Conservation (phyloP, 2,888 invertebrate genomes). For the Volucella inflata region DNA sequence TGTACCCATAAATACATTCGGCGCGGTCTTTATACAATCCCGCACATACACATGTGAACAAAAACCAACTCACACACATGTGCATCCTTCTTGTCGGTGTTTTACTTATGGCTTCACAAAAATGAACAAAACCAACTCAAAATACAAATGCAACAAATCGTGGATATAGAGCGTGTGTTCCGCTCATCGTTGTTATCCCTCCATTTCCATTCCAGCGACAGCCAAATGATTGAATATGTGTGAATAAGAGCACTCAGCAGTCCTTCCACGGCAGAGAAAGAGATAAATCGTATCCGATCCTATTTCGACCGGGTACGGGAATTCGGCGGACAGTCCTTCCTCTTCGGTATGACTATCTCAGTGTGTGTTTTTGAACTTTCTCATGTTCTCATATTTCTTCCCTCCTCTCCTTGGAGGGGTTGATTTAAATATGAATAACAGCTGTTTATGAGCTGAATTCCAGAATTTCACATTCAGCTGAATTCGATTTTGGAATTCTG, state of each 20-base stretch:
- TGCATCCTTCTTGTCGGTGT: conserved; percentile 36
- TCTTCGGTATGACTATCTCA: conserved; percentile 26
- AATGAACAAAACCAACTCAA: conserved; percentile 19
- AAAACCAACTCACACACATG: conserved; percentile 33
- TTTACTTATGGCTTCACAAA: conserved; percentile 4
- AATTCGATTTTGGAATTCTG: conserved; percentile 53
- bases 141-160: conserved; percentile 55
- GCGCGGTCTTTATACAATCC: conserved; percentile 45
- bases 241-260: conserved; percentile 74
- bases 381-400: not conserved
- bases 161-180: conserved; percentile 29
- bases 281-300: conserved; percentile 56
- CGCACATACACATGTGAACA: conserved; percentile 57
- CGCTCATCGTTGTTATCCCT: conserved; percentile 47
- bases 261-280: conserved; percentile 69
- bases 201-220: conserved; percentile 54
- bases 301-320: no score
- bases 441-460: conserved; percentile 70
- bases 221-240: conserved; percentile 73
- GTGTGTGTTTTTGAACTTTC: conserved; percentile 13
- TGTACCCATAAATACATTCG: conserved; percentile 80
- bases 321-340: no score
- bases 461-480: conserved; percentile 60
- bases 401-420: conserved; percentile 6
- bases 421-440: conserved; percentile 38